Percentiles rank a stretch among this genome's conserved stretches.
Conservation (phyloP, 2,113 vertebrate species). For the Hippocampus comes region DNA sequence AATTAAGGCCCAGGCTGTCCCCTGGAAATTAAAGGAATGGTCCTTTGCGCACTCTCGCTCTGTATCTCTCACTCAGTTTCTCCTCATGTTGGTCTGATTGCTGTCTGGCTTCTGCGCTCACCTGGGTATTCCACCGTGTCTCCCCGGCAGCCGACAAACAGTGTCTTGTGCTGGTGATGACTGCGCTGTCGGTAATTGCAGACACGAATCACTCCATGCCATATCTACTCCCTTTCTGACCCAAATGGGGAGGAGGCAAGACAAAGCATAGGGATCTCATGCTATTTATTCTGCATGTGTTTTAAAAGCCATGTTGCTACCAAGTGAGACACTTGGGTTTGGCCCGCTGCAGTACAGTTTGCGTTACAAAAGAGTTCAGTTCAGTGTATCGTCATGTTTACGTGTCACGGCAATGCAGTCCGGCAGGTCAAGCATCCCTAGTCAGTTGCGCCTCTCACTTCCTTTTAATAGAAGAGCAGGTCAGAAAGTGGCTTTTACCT, state of each 20-base stretch:
- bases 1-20: conserved; percentile 71
- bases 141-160: conserved; percentile 55
- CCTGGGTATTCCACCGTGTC: conserved; percentile 63
- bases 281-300: conserved; percentile 1
- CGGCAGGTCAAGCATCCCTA: conserved; percentile 27
- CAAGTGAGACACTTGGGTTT: background rate
- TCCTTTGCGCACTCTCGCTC: conserved; percentile 53
- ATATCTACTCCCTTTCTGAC: conserved; percentile 50
- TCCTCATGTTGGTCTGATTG: conserved; percentile 63
- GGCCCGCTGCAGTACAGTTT: background rate
- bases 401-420: conserved; percentile 14
- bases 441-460: conserved; percentile 47
- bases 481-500: conserved; percentile 50
- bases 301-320: background rate
- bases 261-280: conserved; percentile 1
- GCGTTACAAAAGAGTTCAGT: background rate
- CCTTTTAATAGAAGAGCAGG: conserved; percentile 50
- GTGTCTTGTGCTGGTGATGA: conserved; percentile 66
- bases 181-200: conserved; percentile 69
- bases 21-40: conserved; percentile 72
- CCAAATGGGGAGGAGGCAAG: conserved; percentile 33
- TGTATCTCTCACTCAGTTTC: conserved; percentile 24
- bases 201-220: conserved; percentile 51
- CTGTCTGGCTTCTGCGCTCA: conserved; percentile 66
- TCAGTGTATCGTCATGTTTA: conserved; percentile 6